Evolutionary conservation across 1,140 invertebrate species (phyloP).

Genomic region (Drosophila cardini): DNA sequence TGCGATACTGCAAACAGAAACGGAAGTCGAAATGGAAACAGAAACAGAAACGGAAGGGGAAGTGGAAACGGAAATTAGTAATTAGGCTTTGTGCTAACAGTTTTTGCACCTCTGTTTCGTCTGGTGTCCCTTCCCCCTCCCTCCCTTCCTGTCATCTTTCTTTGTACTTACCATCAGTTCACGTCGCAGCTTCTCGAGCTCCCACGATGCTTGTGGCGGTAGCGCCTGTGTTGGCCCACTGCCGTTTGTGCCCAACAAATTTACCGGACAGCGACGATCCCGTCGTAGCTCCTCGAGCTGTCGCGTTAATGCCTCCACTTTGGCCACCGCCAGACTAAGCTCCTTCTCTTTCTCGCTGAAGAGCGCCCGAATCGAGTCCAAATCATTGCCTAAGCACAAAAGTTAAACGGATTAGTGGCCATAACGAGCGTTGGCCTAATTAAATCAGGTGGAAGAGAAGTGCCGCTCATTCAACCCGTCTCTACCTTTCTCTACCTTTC

Average conservation of each 20-base stretch:
- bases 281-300: conserved; percentile 95
- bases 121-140: neutral
- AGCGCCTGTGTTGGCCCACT: conserved; percentile 85
- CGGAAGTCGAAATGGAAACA: conserved; percentile 6
- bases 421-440: conserved; percentile 17
- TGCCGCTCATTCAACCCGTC: neutral
- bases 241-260: conserved; percentile 68
- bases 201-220: conserved; percentile 90
- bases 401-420: conserved; percentile 50
- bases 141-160: neutral
- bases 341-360: conserved; percentile 99
- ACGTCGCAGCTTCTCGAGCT: conserved; percentile 94
- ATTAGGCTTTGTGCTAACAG: conserved; percentile 17
- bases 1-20: conserved; percentile 91
- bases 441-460: conserved; percentile 1
- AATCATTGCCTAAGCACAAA: conserved; percentile 91
- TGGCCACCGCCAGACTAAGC: conserved; percentile 95
- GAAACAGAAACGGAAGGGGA: conserved; percentile 58
- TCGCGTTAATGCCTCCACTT: conserved; percentile 96
- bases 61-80: conserved; percentile 17
- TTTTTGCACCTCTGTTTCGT: neutral
- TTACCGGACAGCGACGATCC: conserved; percentile 86
- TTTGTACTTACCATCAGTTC: conserved; percentile 93
- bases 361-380: conserved; percentile 96
- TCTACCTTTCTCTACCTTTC: neutral